Conservation (phyloP, 2,888 invertebrate species). For the Cheilosia pagana region DNA sequence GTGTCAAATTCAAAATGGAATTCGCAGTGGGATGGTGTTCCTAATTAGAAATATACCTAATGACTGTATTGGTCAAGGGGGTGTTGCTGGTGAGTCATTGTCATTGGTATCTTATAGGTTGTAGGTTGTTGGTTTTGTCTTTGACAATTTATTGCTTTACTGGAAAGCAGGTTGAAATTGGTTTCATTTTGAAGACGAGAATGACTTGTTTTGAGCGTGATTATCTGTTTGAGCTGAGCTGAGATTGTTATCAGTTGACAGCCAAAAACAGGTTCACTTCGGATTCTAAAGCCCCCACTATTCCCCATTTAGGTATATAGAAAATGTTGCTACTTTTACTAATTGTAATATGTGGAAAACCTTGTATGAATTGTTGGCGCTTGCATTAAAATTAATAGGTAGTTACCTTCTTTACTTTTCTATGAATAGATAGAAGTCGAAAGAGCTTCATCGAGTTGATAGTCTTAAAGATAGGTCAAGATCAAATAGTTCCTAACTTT, state of each 20-base stretch:
- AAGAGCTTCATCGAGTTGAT: no score
- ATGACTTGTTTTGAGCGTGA: not conserved
- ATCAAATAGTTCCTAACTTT: no score
- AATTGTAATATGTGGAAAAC: no score
- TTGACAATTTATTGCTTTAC: not conserved
- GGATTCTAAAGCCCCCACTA: no score
- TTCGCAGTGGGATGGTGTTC: not conserved
- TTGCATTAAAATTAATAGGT: no score
- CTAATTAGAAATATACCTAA: conserved; percentile 55
- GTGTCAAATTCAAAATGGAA: conserved; percentile 50
- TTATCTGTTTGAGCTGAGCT: not conserved
- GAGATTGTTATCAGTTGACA: not conserved
- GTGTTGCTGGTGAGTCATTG: conserved; percentile 2
- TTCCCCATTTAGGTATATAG: no score
- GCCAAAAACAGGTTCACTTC: no score
- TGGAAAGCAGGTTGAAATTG: conserved; percentile 7
- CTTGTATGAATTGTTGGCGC: no score
- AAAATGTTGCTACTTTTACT: no score
- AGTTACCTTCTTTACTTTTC: no score
- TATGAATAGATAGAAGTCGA: no score
- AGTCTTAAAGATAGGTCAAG: no score
- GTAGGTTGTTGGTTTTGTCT: not conserved
- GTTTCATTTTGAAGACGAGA: not conserved
- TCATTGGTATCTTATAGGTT: not conserved
- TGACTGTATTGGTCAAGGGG: conserved; percentile 14